Evolutionary conservation across 1,140 invertebrate species (phyloP).

Genomic region (Metaphire vulgaris): DNA sequence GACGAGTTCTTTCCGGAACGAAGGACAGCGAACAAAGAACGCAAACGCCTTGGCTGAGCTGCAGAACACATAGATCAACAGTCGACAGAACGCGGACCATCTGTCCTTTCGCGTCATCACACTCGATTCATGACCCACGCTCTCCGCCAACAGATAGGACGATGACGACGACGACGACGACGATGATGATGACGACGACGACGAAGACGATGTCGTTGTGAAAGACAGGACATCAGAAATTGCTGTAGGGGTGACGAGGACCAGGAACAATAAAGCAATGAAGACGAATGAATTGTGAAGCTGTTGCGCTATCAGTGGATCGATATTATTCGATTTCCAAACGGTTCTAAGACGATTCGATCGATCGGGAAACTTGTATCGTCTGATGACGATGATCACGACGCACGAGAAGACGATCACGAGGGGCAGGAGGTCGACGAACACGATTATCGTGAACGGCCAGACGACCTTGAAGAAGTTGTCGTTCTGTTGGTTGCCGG

Average conservation of each 20-base stretch:
- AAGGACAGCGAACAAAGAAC: neutral
- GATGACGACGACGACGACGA: neutral
- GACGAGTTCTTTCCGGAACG: neutral
- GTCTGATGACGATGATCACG: neutral
- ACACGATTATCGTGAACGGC: neutral
- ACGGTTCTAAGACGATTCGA: neutral
- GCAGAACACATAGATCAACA: neutral
- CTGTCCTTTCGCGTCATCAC: neutral
- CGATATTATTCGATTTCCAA: neutral
- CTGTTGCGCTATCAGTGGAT: neutral
- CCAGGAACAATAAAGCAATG: neutral
- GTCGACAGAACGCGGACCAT: neutral
- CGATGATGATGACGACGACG: neutral
- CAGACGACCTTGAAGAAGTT: slow-evolving; percentile 11
- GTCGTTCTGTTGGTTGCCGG: slow-evolving; percentile 21
- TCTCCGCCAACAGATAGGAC: neutral
- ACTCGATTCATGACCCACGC: neutral
- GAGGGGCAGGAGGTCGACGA: neutral
- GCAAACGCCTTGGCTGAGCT: neutral
- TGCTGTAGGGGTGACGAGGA: neutral
- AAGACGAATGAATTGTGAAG: neutral
- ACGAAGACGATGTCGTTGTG: neutral
- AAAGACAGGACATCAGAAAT: neutral
- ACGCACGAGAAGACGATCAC: neutral
- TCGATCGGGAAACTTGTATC: neutral